Evolutionary conservation across 2,888 invertebrate genomes (phyloP).

Genomic region (Muscina levida): DNA sequence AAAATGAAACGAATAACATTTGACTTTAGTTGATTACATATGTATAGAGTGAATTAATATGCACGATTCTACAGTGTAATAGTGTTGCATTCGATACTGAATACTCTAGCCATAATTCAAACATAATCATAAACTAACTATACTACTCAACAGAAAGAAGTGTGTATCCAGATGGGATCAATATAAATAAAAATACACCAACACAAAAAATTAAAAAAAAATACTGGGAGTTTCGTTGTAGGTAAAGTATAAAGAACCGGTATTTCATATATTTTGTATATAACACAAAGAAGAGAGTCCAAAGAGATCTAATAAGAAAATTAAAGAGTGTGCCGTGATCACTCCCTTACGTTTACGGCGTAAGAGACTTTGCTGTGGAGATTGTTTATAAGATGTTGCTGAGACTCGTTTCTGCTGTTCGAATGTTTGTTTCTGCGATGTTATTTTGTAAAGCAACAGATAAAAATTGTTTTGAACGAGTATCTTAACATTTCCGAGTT

Average conservation of each 20-base stretch:
- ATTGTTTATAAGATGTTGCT: conserved; percentile 6
- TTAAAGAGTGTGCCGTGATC: not conserved
- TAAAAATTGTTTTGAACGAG: conserved; percentile 4
- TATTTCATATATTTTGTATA: conserved; percentile 1
- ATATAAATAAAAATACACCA: conserved; percentile 19
- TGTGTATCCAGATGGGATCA: not conserved
- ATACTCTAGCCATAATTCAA: too few relatives aligned
- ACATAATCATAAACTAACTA: too few relatives aligned
- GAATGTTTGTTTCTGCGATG: conserved; percentile 15
- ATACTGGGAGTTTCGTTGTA: conserved; percentile 20
- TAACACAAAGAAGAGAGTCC: not conserved
- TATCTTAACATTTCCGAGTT: conserved; percentile 32
- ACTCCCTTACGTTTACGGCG: not conserved
- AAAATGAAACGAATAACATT: too few relatives aligned
- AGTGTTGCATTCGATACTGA: too few relatives aligned
- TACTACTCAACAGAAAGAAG: not conserved
- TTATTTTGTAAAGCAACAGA: conserved; percentile 1
- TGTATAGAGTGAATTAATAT: too few relatives aligned
- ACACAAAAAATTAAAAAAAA: conserved; percentile 7
- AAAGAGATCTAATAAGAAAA: not conserved
- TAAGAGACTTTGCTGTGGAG: conserved; percentile 36
- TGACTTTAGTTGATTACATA: too few relatives aligned
- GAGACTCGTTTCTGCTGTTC: not conserved
- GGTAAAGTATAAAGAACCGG: conserved; percentile 25
- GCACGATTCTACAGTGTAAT: too few relatives aligned